Evolutionary conservation across 2,888 invertebrate species (phyloP).

Genomic region (Netelia fuscicornis): DNA sequence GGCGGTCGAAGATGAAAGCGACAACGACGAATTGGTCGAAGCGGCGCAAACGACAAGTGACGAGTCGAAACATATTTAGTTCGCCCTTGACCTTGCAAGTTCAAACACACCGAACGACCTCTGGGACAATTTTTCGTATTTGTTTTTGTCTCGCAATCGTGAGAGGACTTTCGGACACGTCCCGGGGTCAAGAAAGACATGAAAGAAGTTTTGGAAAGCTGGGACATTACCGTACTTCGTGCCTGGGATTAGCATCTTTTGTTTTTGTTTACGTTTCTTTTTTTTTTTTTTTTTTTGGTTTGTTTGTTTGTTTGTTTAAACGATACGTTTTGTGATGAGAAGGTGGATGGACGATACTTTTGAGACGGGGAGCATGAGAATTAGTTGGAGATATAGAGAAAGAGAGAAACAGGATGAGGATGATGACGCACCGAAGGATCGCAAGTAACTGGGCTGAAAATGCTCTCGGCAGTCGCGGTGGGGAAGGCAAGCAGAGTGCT

Average conservation of each 20-base stretch:
- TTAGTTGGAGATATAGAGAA: background rate
- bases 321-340: background rate
- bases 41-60: background rate
- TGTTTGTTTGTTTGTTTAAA: background rate
- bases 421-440: constrained; percentile 73
- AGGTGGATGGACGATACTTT: background rate
- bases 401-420: constrained; percentile 8
- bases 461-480: constrained; percentile 4
- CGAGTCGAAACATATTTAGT: constrained; percentile 17
- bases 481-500: background rate
- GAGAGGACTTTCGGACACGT: background rate
- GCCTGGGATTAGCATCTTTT: background rate
- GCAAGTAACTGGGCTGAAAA: constrained; percentile 77
- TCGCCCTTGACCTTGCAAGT: constrained; percentile 54
- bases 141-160: background rate
- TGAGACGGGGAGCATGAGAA: background rate
- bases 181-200: background rate
- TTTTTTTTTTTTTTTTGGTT: too few species aligned
- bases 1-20: background rate
- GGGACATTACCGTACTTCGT: background rate
- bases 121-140: constrained; percentile 1
- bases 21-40: too few species aligned
- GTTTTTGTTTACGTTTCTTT: background rate
- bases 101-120: background rate
- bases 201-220: background rate